Base-by-base conservation (phyloP, 2,888 invertebrate genomes). In the Melanostoma mellinum region DNA sequence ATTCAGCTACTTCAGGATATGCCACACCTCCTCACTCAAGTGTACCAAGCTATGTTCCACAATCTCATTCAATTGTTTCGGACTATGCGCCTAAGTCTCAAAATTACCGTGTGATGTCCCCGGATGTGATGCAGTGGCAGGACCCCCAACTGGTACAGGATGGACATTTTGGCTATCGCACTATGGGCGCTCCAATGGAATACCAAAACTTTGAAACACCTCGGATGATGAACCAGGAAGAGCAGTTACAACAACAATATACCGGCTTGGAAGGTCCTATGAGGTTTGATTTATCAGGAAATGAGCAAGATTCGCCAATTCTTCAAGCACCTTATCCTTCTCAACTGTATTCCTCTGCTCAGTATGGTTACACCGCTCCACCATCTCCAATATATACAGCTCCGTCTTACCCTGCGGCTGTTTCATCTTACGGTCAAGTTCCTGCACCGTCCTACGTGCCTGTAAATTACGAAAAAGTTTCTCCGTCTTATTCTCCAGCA, bases 321-420 rank as follows among this genome's bases (percentile, higher is more conserved):
- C 46, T 82, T 1, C 72, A 73, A n/a, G 20, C 65, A 6, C 8
- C 79, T 6, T 82, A 86, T 20, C 20, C 20, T 20, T 20, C 20
- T 20, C 20, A 20, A 20, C 20, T 20, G 20, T 20, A 20, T 20
- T 20, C 20, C 1, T 20, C 20, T 20, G 20, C 20, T 20, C 20
- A 20, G 20, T 20, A 20, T 20, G 20, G 20, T 20, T 20, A 20
- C 20, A 20, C 20, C 20, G 20, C 20, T 20, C 20, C 20, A 20
- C 4, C 55, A 0, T 55, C 55, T 2, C 30, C 30, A 8, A 55
- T 61, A 36, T 10, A 74, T 86, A 40, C 88, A 86, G 78, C 81
- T 69, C 33, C 88, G 81, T 85, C 86, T 87, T 87, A 86, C 85
- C 3, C 82, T 85, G 81, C 86, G 85, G 40, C 84, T 86, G 69